These are phyloP conservation scores for Galeopterus variegatus DNA, from an alignment of 2,113 vertebrate species.

Conservation along the genomic window DNA sequence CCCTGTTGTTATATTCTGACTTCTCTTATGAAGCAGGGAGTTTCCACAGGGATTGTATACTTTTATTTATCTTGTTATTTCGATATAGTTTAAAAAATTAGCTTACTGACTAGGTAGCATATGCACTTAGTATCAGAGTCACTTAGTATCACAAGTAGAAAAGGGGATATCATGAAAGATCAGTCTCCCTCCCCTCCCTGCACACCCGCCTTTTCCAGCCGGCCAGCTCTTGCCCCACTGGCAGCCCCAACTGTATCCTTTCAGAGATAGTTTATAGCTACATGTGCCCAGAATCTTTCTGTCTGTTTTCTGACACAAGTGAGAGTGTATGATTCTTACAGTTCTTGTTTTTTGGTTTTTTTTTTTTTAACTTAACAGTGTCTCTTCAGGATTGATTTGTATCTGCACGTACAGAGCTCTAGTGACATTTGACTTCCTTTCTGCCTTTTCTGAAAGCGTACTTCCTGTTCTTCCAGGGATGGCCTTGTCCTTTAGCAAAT, in stretches of 20 bases:
- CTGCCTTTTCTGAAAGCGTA: constrained; percentile 20
- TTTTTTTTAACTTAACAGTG: background rate
- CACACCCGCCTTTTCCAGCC: background rate
- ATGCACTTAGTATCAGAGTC: background rate
- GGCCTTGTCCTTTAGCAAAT: background rate
- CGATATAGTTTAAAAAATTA: background rate
- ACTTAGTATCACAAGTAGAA: background rate
- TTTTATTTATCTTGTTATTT: background rate
- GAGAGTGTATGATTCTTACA: background rate
- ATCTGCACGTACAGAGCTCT: background rate
- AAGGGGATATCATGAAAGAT: background rate
- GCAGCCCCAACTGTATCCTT: background rate
- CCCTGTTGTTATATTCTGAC: background rate
- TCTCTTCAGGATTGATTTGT: constrained; percentile 38
- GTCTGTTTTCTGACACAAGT: constrained; percentile 2
- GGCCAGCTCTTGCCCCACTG: background rate
- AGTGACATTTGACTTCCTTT: constrained; percentile 51
- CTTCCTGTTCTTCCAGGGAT: constrained; percentile 38
- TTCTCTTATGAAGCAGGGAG: background rate
- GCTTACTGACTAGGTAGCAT: background rate
- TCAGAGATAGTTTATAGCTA: background rate
- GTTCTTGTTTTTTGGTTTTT: background rate
- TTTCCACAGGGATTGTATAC: accelerated
- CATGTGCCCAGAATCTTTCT: background rate
- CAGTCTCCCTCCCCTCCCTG: accelerated